phyloP scores from a whole-genome alignment of 2,888 invertebrate species.

The Ypsolopha scabrella region DNA sequence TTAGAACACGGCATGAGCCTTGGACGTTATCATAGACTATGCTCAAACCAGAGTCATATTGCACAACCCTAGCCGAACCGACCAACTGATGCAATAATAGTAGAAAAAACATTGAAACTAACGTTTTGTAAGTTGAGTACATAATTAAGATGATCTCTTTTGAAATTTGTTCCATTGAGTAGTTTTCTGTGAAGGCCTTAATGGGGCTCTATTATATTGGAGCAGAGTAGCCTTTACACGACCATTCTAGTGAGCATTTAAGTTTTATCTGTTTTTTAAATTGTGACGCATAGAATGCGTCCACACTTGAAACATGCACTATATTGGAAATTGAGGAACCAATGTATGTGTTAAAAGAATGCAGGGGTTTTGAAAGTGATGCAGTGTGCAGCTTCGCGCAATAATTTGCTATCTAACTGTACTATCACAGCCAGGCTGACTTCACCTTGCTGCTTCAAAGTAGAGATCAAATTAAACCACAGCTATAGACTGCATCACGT shows the following conservation, averaged over 20 bases:
- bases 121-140: constrained; percentile 2
- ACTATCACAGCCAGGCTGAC: too few relatives aligned
- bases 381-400: too few relatives aligned
- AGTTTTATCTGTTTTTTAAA: neutral
- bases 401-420: too few relatives aligned
- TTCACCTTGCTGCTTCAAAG: too few relatives aligned
- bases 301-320: too few relatives aligned
- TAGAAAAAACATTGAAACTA: neutral
- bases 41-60: constrained; percentile 55
- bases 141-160: constrained; percentile 1
- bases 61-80: constrained; percentile 52
- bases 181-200: neutral
- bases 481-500: too few relatives aligned
- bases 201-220: neutral
- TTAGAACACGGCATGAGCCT: constrained; percentile 28
- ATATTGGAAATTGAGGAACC: too few relatives aligned
- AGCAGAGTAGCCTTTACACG: neutral
- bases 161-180: neutral
- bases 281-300: neutral
- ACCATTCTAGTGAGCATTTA: neutral
- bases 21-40: constrained; percentile 51
- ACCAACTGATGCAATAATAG: constrained; percentile 3
- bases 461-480: too few relatives aligned
- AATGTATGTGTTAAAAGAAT: too few relatives aligned
- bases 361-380: too few relatives aligned